These are phyloP conservation scores for Tinamus guttatus DNA, from an alignment of 2,113 vertebrate species.

Conservation along the genomic window DNA sequence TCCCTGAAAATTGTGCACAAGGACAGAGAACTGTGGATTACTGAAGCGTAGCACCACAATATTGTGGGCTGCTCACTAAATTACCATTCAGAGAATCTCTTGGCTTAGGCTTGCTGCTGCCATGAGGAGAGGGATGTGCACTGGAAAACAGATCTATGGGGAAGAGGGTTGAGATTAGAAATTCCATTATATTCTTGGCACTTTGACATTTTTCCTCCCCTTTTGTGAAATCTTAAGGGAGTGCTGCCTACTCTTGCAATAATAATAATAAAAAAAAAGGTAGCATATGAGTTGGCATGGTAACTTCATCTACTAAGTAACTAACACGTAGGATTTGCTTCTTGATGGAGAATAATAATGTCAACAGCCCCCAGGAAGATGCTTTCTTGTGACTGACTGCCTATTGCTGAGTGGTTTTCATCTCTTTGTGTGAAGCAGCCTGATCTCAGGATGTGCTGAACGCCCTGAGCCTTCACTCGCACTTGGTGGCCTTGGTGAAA, in stretches of 20 bases:
- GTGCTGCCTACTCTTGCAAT: constrained; percentile 48
- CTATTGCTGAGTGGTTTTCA: background rate
- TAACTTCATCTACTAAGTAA: constrained; percentile 73
- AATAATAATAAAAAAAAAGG: constrained; percentile 57
- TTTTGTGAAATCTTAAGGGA: constrained; percentile 67
- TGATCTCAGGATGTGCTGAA: background rate
- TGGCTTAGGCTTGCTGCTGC: constrained; percentile 38
- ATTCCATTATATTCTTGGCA: constrained; percentile 63
- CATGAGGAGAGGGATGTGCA: constrained; percentile 3
- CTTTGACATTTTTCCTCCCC: constrained; percentile 64
- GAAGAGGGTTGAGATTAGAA: constrained; percentile 51
- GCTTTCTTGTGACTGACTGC: constrained; percentile 13
- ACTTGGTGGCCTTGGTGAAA: background rate
- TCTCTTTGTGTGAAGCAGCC: background rate
- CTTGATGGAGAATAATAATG: constrained; percentile 69
- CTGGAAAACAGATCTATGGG: constrained; percentile 59
- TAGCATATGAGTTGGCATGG: constrained; percentile 75
- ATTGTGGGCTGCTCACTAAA: constrained; percentile 62
- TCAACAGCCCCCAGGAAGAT: constrained; percentile 61
- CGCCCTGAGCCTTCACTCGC: background rate
- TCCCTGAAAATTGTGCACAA: constrained; percentile 29
- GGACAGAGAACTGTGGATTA: constrained; percentile 5
- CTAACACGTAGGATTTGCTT: constrained; percentile 60
- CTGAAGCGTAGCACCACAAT: constrained; percentile 59
- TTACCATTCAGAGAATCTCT: constrained; percentile 55